These are phyloP conservation scores for Emesis furor DNA, from an alignment of 2,888 invertebrate genomes.

Conservation along the genomic window DNA sequence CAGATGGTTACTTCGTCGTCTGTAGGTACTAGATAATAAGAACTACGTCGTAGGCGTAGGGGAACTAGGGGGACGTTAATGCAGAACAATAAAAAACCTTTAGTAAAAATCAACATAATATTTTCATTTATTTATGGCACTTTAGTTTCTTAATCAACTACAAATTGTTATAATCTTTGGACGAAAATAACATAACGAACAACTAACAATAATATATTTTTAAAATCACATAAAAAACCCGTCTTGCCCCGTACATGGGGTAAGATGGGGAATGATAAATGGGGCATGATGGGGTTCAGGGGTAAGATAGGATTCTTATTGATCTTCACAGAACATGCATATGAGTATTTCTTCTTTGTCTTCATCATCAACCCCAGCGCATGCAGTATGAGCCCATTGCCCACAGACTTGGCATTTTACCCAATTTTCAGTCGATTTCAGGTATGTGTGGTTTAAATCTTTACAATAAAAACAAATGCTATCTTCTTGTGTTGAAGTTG, in stretches of 20 bases:
- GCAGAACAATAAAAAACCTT: constrained; percentile 5
- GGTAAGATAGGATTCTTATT: background rate
- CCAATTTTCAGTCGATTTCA: background rate
- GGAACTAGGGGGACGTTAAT: background rate
- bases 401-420: background rate
- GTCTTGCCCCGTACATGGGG: background rate
- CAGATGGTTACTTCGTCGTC: too few species aligned
- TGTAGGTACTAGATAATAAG: too few species aligned
- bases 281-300: background rate
- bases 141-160: background rate
- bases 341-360: background rate
- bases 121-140: background rate
- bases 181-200: constrained; percentile 5
- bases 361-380: background rate
- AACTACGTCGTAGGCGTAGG: too few species aligned
- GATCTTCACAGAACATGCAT: constrained; percentile 1
- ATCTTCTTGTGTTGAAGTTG: constrained; percentile 14
- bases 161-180: constrained; percentile 2
- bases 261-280: constrained; percentile 5
- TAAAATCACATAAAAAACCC: constrained; percentile 1
- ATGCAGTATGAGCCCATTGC: background rate
- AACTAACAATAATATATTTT: constrained; percentile 17
- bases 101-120: constrained; percentile 18
- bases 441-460: background rate
- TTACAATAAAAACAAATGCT: background rate